Percentiles rank a stretch among this genome's conserved stretches.
phyloP scores from a whole-genome alignment of 2,113 vertebrate genomes.

The Caloenas nicobarica region DNA sequence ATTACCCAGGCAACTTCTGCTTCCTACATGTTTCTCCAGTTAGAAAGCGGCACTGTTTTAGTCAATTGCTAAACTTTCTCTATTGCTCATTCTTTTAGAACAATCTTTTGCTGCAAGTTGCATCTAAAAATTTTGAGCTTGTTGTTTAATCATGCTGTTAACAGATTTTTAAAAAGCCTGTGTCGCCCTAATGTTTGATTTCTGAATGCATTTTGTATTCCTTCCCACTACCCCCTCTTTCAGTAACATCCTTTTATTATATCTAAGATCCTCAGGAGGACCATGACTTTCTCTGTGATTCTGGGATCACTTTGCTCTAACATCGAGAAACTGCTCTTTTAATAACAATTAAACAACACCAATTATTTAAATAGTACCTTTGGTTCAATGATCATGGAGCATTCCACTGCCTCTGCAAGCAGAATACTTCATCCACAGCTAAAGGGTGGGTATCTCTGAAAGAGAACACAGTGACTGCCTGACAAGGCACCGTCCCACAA shows the following conservation, averaged over 20 bases:
- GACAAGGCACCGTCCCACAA: fast-evolving
- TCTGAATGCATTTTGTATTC: background rate
- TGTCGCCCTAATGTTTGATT: background rate
- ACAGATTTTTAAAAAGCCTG: background rate
- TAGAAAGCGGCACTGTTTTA: background rate
- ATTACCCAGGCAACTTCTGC: background rate
- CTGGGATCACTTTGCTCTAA: background rate
- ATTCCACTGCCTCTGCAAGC: conserved; percentile 26
- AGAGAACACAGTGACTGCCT: background rate
- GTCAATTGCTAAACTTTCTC: background rate
- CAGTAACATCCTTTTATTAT: background rate
- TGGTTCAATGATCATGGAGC: background rate
- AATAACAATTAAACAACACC: background rate
- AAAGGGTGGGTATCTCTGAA: background rate
- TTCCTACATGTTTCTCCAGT: background rate
- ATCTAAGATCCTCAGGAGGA: background rate
- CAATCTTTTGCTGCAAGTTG: background rate
- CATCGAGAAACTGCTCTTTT: background rate
- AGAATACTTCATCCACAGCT: conserved; percentile 13
- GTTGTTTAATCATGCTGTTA: background rate
- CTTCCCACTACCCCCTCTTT: background rate
- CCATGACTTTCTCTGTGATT: background rate
- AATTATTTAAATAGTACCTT: conserved; percentile 34
- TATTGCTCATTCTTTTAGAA: background rate
- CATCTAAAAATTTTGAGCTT: background rate